Evolutionary conservation across 1,140 invertebrate genomes (phyloP).

Genomic region (Leptonema lineaticorne): DNA sequence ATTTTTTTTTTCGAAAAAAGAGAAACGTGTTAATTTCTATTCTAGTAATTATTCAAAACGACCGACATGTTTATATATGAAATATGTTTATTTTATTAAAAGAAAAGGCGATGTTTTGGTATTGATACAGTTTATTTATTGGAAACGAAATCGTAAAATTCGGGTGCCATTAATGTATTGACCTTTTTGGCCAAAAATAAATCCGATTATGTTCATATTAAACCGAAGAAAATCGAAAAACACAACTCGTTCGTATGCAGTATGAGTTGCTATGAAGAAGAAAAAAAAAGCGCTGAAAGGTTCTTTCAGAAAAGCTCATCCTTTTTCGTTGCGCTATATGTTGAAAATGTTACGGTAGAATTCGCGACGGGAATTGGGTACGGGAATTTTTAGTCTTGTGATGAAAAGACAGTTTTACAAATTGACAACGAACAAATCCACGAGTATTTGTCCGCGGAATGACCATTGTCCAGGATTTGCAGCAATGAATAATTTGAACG

Average conservation of each 20-base stretch:
- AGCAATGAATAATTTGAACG: constrained; percentile 40
- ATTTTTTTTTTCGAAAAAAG: no score
- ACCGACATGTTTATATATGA: no score
- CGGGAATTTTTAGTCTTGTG: not conserved
- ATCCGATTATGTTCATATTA: not conserved
- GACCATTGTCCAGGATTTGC: constrained; percentile 24
- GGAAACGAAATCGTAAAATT: not conserved
- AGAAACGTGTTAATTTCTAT: no score
- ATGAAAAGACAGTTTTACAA: constrained; percentile 11
- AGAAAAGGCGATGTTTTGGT: no score
- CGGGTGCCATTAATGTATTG: not conserved
- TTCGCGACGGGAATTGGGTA: not conserved
- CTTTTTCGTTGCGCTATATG: not conserved
- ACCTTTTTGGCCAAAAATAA: constrained; percentile 2
- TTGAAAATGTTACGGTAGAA: not conserved
- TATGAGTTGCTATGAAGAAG: not conserved
- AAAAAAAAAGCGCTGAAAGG: not conserved
- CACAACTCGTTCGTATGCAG: not conserved
- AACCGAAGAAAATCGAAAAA: not conserved
- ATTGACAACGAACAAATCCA: constrained; percentile 1
- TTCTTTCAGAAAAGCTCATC: not conserved
- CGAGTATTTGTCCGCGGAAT: not conserved
- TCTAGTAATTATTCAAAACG: no score
- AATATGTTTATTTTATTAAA: not conserved
- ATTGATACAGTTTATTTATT: not conserved